Percentiles rank a stretch among this genome's conserved stretches.
phyloP scores from a whole-genome alignment of 2,888 invertebrate genomes.

The Marasmarcha lunaedactyla region DNA sequence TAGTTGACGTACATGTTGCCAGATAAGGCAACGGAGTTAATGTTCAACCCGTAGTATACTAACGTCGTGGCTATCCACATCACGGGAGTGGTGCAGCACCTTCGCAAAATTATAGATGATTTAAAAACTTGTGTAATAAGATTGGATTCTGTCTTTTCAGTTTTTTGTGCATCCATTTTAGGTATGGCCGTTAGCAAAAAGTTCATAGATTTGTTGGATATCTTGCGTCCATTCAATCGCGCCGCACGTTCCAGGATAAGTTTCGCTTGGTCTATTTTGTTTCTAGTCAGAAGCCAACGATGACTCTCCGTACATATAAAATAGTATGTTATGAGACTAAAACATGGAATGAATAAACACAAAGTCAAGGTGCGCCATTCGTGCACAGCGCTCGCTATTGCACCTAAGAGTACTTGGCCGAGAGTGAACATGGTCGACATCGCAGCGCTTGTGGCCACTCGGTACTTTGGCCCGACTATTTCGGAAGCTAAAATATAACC shows the following conservation, averaged over 20 bases:
- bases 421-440: constrained; percentile 73
- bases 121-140: constrained; percentile 2
- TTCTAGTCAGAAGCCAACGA: constrained; percentile 76
- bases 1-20: constrained; percentile 84
- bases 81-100: constrained; percentile 76
- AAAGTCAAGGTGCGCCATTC: constrained; percentile 74
- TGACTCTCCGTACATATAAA: constrained; percentile 75
- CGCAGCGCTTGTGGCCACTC: constrained; percentile 74
- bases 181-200: constrained; percentile 7
- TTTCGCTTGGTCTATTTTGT: constrained; percentile 68
- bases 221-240: constrained; percentile 17
- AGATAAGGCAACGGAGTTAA: constrained; percentile 79
- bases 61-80: constrained; percentile 84
- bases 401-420: constrained; percentile 72
- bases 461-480: constrained; percentile 73
- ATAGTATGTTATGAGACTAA: constrained; percentile 71
- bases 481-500: constrained; percentile 74
- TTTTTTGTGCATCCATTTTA: background rate
- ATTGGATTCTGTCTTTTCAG: background rate
- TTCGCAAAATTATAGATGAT: constrained; percentile 65
- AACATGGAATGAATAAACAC: constrained; percentile 72
- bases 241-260: constrained; percentile 68
- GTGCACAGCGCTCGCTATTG: constrained; percentile 70
- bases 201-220: constrained; percentile 17
- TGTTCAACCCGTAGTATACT: constrained; percentile 82